Conservation (phyloP, 2,113 vertebrate genomes). For the Stictonetta naevosa region DNA sequence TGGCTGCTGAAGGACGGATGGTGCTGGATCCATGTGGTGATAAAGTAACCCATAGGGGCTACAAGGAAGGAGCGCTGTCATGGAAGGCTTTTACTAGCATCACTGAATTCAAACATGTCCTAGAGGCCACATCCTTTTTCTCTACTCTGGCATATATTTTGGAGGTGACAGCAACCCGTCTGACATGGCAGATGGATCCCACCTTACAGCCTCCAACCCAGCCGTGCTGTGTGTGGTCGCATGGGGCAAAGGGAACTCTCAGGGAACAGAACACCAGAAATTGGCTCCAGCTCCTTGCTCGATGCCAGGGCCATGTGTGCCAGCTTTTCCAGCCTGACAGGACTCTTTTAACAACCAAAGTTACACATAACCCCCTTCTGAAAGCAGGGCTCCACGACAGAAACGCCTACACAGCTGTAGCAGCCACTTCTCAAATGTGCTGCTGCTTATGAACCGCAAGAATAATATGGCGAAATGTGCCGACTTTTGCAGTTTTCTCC, state of each 20-base stretch:
- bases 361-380: not conserved
- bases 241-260: not conserved
- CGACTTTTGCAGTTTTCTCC: constrained; percentile 67
- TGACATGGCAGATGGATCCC: not conserved
- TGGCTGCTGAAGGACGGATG: not conserved
- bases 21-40: not conserved
- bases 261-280: not conserved
- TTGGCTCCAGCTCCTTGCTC: not conserved
- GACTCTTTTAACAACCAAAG: not conserved
- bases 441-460: constrained; percentile 45
- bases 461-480: constrained; percentile 68
- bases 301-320: accelerated
- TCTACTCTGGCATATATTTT: not conserved
- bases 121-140: not conserved
- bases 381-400: constrained; percentile 3
- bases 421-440: constrained; percentile 20
- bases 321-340: not conserved
- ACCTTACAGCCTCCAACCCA: not conserved
- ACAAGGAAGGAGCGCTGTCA: not conserved
- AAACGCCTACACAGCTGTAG: constrained; percentile 54
- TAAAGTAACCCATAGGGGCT: not conserved
- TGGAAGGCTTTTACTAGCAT: not conserved
- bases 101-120: not conserved
- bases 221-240: accelerated
- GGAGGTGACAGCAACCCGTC: not conserved